These are phyloP conservation scores for Hydropotes inermis DNA, from an alignment of 2,113 vertebrate species.

Conservation along the genomic window DNA sequence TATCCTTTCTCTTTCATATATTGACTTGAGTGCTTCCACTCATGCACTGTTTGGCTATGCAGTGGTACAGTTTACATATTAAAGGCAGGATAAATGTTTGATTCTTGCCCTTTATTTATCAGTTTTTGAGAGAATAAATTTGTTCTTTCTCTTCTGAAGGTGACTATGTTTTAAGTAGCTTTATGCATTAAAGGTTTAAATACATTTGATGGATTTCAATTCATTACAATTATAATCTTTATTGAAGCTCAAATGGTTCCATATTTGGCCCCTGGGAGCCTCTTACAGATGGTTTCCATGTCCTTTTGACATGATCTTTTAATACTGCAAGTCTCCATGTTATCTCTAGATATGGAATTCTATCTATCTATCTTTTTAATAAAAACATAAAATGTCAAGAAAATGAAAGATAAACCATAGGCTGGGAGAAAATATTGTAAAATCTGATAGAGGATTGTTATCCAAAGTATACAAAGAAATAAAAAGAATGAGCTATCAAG, in stretches of 20 bases:
- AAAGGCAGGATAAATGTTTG: background rate
- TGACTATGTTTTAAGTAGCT: background rate
- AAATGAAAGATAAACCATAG: background rate
- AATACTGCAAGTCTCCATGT: background rate
- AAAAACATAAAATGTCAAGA: background rate
- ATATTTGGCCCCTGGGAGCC: background rate
- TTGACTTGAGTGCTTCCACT: background rate
- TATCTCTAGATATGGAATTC: background rate
- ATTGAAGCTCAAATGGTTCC: background rate
- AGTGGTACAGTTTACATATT: background rate
- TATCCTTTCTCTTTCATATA: background rate
- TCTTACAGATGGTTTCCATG: background rate
- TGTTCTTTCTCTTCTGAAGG: background rate
- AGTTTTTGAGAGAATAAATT: background rate
- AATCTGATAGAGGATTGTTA: background rate
- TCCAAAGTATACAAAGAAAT: constrained; percentile 27
- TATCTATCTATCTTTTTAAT: background rate
- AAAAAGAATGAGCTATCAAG: background rate
- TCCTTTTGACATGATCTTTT: background rate
- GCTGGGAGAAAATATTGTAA: background rate
- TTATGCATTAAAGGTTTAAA: background rate
- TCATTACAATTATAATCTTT: constrained; percentile 8
- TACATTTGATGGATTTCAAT: background rate
- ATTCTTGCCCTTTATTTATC: background rate
- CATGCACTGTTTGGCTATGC: background rate